Base-by-base conservation (phyloP, 2,113 vertebrate genomes). In the Calidris pugnax region DNA sequence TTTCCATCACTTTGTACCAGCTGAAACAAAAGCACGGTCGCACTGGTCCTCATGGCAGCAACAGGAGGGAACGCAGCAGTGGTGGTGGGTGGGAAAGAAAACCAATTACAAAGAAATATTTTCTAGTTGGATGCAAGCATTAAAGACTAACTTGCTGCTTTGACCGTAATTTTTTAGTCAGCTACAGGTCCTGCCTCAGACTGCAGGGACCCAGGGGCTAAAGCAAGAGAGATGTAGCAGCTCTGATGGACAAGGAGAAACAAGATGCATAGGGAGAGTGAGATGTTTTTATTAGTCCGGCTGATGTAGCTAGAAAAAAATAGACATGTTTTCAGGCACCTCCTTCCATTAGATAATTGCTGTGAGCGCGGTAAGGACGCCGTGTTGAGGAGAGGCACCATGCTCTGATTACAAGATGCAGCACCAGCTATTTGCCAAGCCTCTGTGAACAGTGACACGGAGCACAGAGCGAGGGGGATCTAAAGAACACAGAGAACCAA, bases 331-430 rank as follows among this genome's bases (percentile, higher is more conserved):
- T 91, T 89, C 84, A 95, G 91, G 48, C 84, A 93, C 50, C 57
- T 96, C 73, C 69, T 92, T 94, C 33, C 84, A 82, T 68, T 51
- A 82, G 77, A 33, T 81, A 91, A 89, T 93, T 62, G 69, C 86
- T 90, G 63, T 66, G 80, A 94, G 69, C 3, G 2, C 57, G 69
- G 35, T 63, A 81, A 86, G 3, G 0, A 75, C 1, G 9, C 62
- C 1, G 13, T 60, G 69, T 35, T 48, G 80, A 67, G 71, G 75
- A 95, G 50, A 86, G 84, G 72, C 86, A 81, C 68, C 71, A 62
- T 47, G 33, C 92, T 90, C 63, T 87, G 79, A 93, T 88, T 86
- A 86, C 83, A 89, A 81, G 90, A 85, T 72, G 77, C 90, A 93
- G 83, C 77, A 94, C 75, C 83, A 84, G 92, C 90, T 80, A 69